These are phyloP conservation scores for Eupeodes corollae DNA, from an alignment of 1,140 invertebrate genomes.

Conservation along the genomic window DNA sequence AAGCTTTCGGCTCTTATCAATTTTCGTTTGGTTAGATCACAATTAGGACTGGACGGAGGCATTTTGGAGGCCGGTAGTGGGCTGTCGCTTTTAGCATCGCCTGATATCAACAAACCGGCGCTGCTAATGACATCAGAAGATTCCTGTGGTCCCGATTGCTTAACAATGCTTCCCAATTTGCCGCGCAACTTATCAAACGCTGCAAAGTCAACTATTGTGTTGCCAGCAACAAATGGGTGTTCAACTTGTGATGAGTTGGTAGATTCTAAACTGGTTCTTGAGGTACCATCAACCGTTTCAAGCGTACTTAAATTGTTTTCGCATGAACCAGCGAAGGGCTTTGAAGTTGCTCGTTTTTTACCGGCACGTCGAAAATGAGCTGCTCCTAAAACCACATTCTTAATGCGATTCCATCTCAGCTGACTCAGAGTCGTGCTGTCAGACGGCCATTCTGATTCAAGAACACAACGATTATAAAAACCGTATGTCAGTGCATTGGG, in stretches of 20 bases:
- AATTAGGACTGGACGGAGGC: conserved; percentile 5
- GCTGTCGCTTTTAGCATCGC: conserved; percentile 12
- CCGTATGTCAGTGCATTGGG: conserved; percentile 98
- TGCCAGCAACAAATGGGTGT: conserved; percentile 9
- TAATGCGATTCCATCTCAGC: conserved; percentile 85
- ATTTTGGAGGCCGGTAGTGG: conserved; percentile 7
- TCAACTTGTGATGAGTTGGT: conserved; percentile 35
- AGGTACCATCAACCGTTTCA: conserved; percentile 41
- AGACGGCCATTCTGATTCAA: conserved; percentile 90
- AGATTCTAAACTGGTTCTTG: conserved; percentile 40
- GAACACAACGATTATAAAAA: conserved; percentile 61
- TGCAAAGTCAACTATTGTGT: conserved; percentile 39
- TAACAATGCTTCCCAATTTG: conserved; percentile 52
- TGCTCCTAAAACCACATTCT: conserved; percentile 82
- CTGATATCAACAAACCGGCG: conserved; percentile 47
- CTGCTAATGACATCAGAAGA: conserved; percentile 41
- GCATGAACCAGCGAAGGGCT: conserved; percentile 32
- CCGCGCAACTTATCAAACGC: conserved; percentile 46
- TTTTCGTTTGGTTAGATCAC: conserved; percentile 22
- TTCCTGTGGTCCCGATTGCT: conserved; percentile 38
- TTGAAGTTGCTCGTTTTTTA: conserved; percentile 41
- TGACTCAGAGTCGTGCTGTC: conserved; percentile 69
- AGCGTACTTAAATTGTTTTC: conserved; percentile 38
- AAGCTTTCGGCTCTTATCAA: conserved; percentile 54
- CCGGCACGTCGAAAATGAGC: conserved; percentile 73